A percentile compares a stretch with the other conserved stretches of the same genome.
Conservation (phyloP, 2,888 invertebrate species). For the Rhingia rostrata region DNA sequence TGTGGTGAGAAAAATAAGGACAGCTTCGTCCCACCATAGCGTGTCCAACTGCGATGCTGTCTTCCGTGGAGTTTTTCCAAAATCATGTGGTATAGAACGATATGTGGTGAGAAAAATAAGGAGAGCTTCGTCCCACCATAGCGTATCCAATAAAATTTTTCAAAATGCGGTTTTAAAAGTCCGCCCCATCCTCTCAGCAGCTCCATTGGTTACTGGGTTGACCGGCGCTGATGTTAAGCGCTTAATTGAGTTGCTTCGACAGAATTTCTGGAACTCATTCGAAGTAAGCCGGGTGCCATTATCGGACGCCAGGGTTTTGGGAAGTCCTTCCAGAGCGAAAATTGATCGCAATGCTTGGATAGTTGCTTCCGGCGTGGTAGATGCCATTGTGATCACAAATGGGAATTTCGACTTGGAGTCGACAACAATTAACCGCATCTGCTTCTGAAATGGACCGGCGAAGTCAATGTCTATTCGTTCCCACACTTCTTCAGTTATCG, state of each 20-base stretch:
- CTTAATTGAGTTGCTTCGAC: constrained; percentile 70
- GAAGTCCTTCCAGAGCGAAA: constrained; percentile 75
- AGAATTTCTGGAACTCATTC: constrained; percentile 72
- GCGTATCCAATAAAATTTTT: constrained; percentile 34
- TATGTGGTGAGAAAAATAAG: constrained; percentile 24
- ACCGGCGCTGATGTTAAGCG: constrained; percentile 74
- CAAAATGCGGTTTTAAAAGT: constrained; percentile 39
- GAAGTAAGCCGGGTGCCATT: constrained; percentile 75
- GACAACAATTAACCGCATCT: constrained; percentile 35
- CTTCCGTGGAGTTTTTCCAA: constrained; percentile 33
- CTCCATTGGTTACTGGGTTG: constrained; percentile 72
- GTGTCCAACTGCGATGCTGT: constrained; percentile 22
- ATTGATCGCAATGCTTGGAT: constrained; percentile 65
- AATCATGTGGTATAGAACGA: constrained; percentile 41
- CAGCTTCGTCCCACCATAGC: no score
- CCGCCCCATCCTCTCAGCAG: constrained; percentile 70
- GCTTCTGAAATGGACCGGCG: no score
- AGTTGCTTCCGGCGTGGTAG: constrained; percentile 27
- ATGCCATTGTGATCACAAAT: constrained; percentile 21
- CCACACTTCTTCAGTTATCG: no score
- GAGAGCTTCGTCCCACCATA: constrained; percentile 10
- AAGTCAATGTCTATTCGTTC: no score
- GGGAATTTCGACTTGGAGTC: constrained; percentile 50
- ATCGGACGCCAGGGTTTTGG: constrained; percentile 72
- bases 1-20: no score